Percentiles rank a stretch among this genome's conserved stretches.
phyloP scores from a whole-genome alignment of 1,140 invertebrate species.

The Heliconius congener region DNA sequence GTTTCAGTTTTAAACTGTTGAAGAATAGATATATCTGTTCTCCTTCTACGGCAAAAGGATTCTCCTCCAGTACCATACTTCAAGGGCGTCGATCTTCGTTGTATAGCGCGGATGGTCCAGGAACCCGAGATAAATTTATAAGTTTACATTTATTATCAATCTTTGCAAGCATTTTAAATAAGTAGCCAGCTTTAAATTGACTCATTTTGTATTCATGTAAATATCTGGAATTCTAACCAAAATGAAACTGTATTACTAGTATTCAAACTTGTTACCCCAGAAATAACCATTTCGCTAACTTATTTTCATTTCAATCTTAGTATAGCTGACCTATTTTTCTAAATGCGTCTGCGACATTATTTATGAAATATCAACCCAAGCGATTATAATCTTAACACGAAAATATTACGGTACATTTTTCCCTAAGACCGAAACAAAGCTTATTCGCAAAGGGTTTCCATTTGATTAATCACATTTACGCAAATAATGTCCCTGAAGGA shows the following conservation, averaged over 20 bases:
- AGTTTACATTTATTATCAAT: too few relatives aligned
- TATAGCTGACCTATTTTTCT: slow-evolving; percentile 44
- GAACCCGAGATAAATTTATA: too few relatives aligned
- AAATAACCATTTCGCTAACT: neutral
- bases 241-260: neutral
- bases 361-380: slow-evolving; percentile 23
- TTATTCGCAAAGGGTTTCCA: slow-evolving; percentile 42
- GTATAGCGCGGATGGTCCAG: too few relatives aligned
- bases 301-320: slow-evolving; percentile 31
- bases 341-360: slow-evolving; percentile 39
- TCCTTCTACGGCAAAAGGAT: too few relatives aligned
- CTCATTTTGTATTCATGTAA: too few relatives aligned
- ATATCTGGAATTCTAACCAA: neutral
- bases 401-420: slow-evolving; percentile 30
- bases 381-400: slow-evolving; percentile 29
- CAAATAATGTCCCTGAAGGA: slow-evolving; percentile 45
- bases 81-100: too few relatives aligned
- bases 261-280: neutral
- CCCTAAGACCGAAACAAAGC: neutral
- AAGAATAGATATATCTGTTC: too few relatives aligned
- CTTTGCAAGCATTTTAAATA: too few relatives aligned
- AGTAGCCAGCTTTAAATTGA: too few relatives aligned
- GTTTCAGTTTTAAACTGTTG: too few relatives aligned
- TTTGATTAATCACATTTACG: slow-evolving; percentile 52
- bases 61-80: too few relatives aligned